Evolutionary conservation across 2,888 invertebrate genomes (phyloP), one percentile per base, ranked within the genome.

Genomic region (Lapara coniferarum): DNA sequence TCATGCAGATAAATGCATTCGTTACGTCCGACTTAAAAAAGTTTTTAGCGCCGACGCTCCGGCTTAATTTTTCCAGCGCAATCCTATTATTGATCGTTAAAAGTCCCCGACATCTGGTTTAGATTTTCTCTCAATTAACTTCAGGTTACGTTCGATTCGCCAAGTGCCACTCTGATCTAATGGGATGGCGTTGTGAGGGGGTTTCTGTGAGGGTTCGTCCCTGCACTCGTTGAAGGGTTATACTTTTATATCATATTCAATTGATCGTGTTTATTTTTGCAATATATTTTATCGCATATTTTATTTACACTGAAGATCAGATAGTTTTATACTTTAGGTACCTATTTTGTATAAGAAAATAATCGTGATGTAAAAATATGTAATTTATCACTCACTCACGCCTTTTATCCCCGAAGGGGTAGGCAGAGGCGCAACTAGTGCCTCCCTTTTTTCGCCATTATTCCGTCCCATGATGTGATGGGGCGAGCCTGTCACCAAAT

Each of bases 121-220:
- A 85, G 87, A 86, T 89, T 85, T 87, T 84, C 84, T 85, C 85
- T 86, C 88, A 89, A 91, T 90, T 88, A 89, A 87, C 85, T 87
- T 84, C 85, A 86, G 85, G 86, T 88, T 87, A 77, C 81, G 83
- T 89, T 86, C 84, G 83, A 85, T 85, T 87, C 83, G 81, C 81
- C 84, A 84, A 90, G 89, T 87, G 87, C 79, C 85, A 85, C 88
- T 90, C 85, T 83, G 80, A 81, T 81, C 79, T 87, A 88, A 89
- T 89, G 88, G 88, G 76, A 82, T 78, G 80, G 73, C 83, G 83
- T 78, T 81, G 80, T 71, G 80, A 79, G 77, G 79, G 76, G 71
- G 72, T 70, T 69, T 71, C 71, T 68, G 66, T 72, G 78, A 80
- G 78, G 79, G 75, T 71, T 75, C 77, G 73, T 74, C 78, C 80